phyloP scores from a whole-genome alignment of 2,888 invertebrate genomes.

The Oxyscelio sp. region DNA sequence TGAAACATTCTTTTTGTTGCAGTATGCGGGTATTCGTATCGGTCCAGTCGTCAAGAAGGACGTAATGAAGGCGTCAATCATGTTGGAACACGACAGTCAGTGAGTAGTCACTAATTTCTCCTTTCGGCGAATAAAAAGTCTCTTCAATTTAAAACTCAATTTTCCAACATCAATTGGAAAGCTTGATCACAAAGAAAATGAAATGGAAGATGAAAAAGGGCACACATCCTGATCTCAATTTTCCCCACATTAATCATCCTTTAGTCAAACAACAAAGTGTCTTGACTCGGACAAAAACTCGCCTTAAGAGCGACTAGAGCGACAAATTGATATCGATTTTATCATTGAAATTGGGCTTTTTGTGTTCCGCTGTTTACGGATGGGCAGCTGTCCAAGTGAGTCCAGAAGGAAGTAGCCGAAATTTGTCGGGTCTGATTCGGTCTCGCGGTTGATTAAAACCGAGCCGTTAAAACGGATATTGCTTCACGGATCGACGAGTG shows the following conservation, averaged over 20 bases:
- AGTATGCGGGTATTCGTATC: conserved; percentile 99
- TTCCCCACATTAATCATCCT: no score
- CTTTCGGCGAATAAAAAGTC: conserved; percentile 6
- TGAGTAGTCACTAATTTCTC: conserved; percentile 89
- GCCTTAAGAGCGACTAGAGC: conserved; percentile 5
- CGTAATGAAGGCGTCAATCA: conserved; percentile 99
- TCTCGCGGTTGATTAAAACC: conserved; percentile 75
- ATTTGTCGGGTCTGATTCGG: conserved; percentile 65
- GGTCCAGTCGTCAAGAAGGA: conserved; percentile 99
- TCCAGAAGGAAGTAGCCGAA: conserved; percentile 62
- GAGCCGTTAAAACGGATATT: conserved; percentile 77
- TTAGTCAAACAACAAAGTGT: not conserved
- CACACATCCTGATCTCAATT: not conserved
- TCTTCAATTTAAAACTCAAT: not conserved
- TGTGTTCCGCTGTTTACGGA: conserved; percentile 54
- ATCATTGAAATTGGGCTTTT: conserved; percentile 47
- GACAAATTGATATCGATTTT: conserved; percentile 62
- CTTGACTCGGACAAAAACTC: not conserved
- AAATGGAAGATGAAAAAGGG: no score
- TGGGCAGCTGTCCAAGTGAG: conserved; percentile 19
- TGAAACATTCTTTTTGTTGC: conserved; percentile 89
- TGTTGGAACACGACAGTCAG: conserved; percentile 99
- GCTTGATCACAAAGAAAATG: not conserved
- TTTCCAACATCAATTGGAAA: not conserved
- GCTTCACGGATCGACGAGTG: conserved; percentile 76